phyloP scores from a whole-genome alignment of 2,888 invertebrate genomes.

The Sericinus montela region DNA sequence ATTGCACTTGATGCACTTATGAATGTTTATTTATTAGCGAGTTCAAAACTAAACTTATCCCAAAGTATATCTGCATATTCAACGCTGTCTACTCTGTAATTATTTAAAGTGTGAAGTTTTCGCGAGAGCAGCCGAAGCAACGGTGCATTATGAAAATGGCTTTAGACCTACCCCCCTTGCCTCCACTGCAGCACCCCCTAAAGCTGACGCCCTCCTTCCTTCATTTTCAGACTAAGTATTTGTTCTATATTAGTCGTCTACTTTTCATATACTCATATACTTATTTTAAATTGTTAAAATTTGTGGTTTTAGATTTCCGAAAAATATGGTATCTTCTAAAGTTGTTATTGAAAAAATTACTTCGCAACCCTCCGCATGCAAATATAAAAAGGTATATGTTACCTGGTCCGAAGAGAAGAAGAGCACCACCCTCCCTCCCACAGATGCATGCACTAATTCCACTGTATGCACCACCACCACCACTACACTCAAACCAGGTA shows the following conservation, averaged over 20 bases:
- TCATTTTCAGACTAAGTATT: constrained; percentile 37
- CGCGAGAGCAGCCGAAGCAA: constrained; percentile 36
- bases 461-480: too few species aligned
- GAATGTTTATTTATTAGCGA: background rate
- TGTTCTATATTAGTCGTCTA: constrained; percentile 37
- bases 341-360: too few species aligned
- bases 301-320: too few species aligned
- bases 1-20: too few species aligned
- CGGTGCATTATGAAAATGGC: constrained; percentile 70
- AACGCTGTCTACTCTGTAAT: constrained; percentile 38
- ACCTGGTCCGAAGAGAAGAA: too few species aligned
- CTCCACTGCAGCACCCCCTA: constrained; percentile 20
- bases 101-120: constrained; percentile 70
- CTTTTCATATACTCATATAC: background rate
- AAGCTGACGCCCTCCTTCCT: constrained; percentile 20
- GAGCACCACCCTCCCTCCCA: too few species aligned
- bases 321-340: too few species aligned
- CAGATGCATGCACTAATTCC: too few species aligned
- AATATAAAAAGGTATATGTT: too few species aligned
- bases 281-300: background rate
- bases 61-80: constrained; percentile 16
- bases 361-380: too few species aligned
- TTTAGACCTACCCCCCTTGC: constrained; percentile 28
- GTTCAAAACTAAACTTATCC: constrained; percentile 7
- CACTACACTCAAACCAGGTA: too few species aligned